Base-by-base conservation (phyloP, 2,113 vertebrate species). In the Salvelinus fontinalis region DNA sequence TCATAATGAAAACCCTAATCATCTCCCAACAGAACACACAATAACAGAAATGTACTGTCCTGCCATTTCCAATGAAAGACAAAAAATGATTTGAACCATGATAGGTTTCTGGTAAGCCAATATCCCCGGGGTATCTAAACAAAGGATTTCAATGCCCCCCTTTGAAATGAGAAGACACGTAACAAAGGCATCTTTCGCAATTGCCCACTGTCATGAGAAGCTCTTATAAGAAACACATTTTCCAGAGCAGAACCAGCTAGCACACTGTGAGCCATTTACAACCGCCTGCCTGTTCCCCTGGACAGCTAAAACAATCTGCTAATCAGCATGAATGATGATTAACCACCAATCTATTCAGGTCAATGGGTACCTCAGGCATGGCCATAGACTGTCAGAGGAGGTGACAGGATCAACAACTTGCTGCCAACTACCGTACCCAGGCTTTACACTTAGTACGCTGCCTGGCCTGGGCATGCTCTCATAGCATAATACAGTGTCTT, bases 171-270 rank as follows among this genome's bases (percentile, higher is more conserved):
- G 62, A 75, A 81, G 79, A 74, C 48, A 72, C 75, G 75, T 76
- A 83, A 92, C 89, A 92, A 89, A 88, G 81, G 59, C 31, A 59
- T 85, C 83, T 81, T 90, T 87, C 79, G 74, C 18, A 70, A 64
- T 80, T 65, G 57, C 78, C 80, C 34, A 3, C 71, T 87, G 88
- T 92, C 89, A 89, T 91, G 89, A 91, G 88, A 90, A 81, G 75
- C 62, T 67, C 74, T 83, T 72, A 87, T 75, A 84, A 85, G 80
- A 80, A 87, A 87, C 86, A 85, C 75, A 88, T 85, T 91, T 76
- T 70, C 67, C 22, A 12, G 34, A 31, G 27, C 68, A 22, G 69
- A 81, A 81, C 67, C n/a, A 44, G 67, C 67, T 44, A 44, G 39
- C 72, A 9, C 39, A 44, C 39, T 44, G 39, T 11, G 39, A 44